Conservation (phyloP, 2,113 vertebrate species). For the Laticauda colubrina region DNA sequence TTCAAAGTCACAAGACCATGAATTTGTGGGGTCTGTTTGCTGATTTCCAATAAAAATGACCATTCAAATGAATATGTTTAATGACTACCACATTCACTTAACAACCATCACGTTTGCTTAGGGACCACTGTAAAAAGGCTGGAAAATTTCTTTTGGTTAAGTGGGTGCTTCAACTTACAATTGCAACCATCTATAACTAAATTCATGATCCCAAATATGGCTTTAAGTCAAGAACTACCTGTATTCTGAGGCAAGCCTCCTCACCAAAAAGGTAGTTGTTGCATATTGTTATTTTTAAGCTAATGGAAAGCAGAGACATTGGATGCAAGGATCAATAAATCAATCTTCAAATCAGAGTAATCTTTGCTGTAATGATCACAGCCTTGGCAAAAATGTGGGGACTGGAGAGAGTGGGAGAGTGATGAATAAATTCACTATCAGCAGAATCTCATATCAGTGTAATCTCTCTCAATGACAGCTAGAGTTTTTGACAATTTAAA, state of each 20-base stretch:
- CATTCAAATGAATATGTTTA: no score
- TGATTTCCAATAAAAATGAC: no score
- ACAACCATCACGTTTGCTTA: no score
- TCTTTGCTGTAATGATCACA: not conserved
- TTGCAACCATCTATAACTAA: no score
- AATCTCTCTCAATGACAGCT: not conserved
- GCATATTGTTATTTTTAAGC: not conserved
- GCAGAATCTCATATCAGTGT: not conserved
- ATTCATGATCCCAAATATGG: no score
- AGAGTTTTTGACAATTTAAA: not conserved
- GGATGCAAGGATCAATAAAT: not conserved
- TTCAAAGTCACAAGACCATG: no score
- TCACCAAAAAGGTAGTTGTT: not conserved
- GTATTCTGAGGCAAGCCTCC: not conserved
- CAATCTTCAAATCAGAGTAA: not conserved
- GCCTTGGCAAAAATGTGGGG: not conserved
- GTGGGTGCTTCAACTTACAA: no score
- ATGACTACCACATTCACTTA: no score
- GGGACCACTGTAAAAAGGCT: no score
- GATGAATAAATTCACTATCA: not conserved
- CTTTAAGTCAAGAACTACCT: no score
- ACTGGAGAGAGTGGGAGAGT: not conserved
- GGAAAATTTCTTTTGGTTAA: no score
- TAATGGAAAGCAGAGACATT: not conserved
- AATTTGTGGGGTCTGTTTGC: no score